phyloP scores from a whole-genome alignment of 2,797 vertebrate genomes.

The Ctenochaetus hawaiiensis region DNA sequence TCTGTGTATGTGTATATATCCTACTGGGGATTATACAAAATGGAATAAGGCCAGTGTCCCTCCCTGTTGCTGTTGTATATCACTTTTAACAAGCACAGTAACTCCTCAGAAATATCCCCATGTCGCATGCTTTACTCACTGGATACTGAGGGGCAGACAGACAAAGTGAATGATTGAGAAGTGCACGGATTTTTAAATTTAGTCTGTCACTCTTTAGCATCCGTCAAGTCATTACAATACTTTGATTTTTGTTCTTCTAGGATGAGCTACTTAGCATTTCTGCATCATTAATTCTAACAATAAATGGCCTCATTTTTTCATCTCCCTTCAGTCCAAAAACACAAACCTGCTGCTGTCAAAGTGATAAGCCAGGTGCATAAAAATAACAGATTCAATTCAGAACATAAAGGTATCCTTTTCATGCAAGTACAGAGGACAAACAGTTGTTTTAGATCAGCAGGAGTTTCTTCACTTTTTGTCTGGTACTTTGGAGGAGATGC shows the following conservation, averaged over 20 bases:
- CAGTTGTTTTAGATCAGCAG: slow-evolving; percentile 40
- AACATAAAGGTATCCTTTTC: slow-evolving; percentile 36
- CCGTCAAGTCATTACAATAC: not conserved
- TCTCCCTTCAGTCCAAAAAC: not conserved
- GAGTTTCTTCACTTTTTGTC: slow-evolving; percentile 30
- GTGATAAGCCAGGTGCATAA: slow-evolving; percentile 11
- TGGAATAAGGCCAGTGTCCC: slow-evolving; percentile 8
- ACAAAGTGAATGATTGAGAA: slow-evolving; percentile 1
- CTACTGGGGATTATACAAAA: slow-evolving; percentile 12
- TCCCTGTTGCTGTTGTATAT: slow-evolving; percentile 12
- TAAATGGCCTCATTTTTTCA: slow-evolving; percentile 3
- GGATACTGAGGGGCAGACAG: not conserved
- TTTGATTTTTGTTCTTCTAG: slow-evolving; percentile 1
- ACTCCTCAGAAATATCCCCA: not conserved
- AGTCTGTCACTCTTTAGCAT: slow-evolving; percentile 9
- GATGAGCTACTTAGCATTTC: slow-evolving; percentile 3
- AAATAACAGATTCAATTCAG: slow-evolving; percentile 36
- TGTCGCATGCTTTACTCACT: slow-evolving; percentile 2
- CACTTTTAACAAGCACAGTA: slow-evolving; percentile 26
- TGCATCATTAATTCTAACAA: slow-evolving; percentile 35
- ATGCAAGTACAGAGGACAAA: slow-evolving; percentile 21
- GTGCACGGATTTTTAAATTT: not conserved
- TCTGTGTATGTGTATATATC: slow-evolving; percentile 13
- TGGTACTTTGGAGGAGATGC: slow-evolving; percentile 28
- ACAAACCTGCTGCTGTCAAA: not conserved